These are phyloP conservation scores for Anguilla marmorata DNA, from an alignment of 2,797 vertebrate species.

Conservation along the genomic window DNA sequence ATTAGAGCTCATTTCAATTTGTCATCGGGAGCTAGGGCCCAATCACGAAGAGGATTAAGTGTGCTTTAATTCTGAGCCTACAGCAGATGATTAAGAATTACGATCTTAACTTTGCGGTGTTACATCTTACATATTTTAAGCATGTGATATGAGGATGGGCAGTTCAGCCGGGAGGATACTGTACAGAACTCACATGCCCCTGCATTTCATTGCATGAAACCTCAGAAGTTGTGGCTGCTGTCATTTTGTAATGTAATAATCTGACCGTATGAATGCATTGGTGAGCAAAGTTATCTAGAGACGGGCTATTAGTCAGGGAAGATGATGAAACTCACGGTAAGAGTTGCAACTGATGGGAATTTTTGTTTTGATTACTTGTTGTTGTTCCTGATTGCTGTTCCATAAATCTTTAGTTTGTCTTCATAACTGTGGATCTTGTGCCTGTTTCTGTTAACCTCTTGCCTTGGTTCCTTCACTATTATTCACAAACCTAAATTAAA, in stretches of 20 bases:
- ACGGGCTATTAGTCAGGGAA: background rate
- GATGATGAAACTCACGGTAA: background rate
- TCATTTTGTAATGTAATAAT: background rate
- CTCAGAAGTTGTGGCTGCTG: background rate
- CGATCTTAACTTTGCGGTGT: background rate
- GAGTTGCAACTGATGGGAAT: background rate
- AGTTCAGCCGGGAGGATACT: background rate
- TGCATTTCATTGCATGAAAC: background rate
- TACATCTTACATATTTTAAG: background rate
- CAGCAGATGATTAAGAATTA: constrained; percentile 12
- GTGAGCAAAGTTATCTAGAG: background rate
- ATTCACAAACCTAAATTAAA: background rate
- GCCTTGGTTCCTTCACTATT: background rate
- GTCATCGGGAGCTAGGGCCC: background rate
- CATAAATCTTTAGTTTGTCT: background rate
- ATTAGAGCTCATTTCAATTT: background rate
- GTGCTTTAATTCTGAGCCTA: background rate
- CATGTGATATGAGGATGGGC: background rate
- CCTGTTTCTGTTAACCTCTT: background rate
- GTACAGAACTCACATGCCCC: background rate
- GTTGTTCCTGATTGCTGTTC: background rate
- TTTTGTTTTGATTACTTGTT: background rate
- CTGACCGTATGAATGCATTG: background rate
- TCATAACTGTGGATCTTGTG: background rate
- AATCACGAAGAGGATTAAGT: background rate